phyloP scores from a whole-genome alignment of 2,113 vertebrate genomes.

The Phalacrocorax pelagicus region DNA sequence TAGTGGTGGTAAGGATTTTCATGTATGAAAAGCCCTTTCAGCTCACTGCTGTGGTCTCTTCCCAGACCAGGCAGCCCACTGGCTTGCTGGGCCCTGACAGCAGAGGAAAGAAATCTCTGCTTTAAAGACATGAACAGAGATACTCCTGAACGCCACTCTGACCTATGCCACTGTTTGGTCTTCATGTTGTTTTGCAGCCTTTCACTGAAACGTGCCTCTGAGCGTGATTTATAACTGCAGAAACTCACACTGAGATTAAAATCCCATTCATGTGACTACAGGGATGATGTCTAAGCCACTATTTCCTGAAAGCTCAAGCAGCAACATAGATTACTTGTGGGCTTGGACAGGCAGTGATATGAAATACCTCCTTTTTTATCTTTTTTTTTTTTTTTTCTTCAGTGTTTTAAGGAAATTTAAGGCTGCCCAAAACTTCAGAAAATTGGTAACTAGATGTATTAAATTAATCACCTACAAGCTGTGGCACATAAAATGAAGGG shows the following conservation, averaged over 20 bases:
- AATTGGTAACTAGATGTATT: background rate
- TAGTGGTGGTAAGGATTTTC: background rate
- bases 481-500: background rate
- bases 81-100: background rate
- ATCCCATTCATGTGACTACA: background rate
- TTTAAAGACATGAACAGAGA: background rate
- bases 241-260: background rate
- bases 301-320: background rate
- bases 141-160: background rate
- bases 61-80: background rate
- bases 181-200: background rate
- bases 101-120: background rate
- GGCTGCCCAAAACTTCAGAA: background rate
- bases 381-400: too few relatives aligned
- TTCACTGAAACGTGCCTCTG: background rate
- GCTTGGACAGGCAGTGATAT: background rate
- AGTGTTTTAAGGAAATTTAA: background rate
- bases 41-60: rapidly evolving
- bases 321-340: background rate
- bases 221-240: background rate
- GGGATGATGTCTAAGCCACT: background rate
- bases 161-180: background rate
- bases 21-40: background rate
- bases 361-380: background rate
- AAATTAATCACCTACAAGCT: background rate